A percentile compares a stretch with the other conserved stretches of the same genome.
These are phyloP conservation scores for Sepioteuthis lessoniana DNA, from an alignment of 2,888 invertebrate species.

Conservation along the genomic window DNA sequence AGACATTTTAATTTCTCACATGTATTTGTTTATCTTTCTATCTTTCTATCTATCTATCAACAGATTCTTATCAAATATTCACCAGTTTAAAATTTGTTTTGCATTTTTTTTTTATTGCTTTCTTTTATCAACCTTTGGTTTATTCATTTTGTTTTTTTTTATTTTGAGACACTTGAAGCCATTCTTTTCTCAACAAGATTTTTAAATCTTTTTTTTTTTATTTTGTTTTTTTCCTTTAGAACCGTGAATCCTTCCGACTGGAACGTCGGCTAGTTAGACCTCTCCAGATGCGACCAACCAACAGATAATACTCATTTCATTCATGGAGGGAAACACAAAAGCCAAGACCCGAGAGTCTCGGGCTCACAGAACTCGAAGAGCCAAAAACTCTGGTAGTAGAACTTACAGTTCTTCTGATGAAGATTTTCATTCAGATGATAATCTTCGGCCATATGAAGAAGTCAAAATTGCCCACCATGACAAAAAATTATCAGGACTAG, in stretches of 20 bases:
- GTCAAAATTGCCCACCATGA: conserved; percentile 71
- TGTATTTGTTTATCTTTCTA: too few relatives aligned
- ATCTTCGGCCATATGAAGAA: conserved; percentile 70
- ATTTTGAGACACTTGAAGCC: not conserved
- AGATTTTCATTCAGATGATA: conserved; percentile 70
- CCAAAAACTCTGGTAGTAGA: conserved; percentile 62
- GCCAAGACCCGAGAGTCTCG: conserved; percentile 55
- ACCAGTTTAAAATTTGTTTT: too few relatives aligned
- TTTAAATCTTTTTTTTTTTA: not conserved
- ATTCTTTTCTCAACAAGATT: not conserved
- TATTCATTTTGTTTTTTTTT: not conserved
- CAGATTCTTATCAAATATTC: too few relatives aligned
- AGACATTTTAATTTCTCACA: too few relatives aligned
- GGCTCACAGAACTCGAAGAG: conserved; percentile 56
- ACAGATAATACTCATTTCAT: conserved; percentile 39
- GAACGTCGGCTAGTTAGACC: not conserved
- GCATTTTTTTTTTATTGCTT: not conserved
- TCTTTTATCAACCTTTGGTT: not conserved
- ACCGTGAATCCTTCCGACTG: not conserved
- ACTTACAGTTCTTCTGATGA: conserved; percentile 67
- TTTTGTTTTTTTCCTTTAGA: not conserved
- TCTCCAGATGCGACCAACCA: conserved; percentile 41
- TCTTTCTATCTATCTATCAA: too few relatives aligned
- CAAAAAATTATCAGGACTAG: conserved; percentile 68
- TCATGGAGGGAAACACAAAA: conserved; percentile 40